These are phyloP conservation scores for Serrognathus titanus DNA, from an alignment of 2,888 invertebrate species.

Conservation along the genomic window DNA sequence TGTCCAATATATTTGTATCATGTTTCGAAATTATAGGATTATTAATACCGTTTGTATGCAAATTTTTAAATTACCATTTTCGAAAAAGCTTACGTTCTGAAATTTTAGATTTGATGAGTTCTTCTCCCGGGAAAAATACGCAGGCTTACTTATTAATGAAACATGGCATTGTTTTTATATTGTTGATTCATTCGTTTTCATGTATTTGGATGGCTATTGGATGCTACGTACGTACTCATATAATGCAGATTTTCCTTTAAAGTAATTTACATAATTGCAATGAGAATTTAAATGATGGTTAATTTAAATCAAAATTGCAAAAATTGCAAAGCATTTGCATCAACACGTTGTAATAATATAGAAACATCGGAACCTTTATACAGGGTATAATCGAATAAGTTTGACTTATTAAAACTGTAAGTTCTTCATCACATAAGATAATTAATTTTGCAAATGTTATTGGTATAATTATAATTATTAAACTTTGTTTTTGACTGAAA, in stretches of 20 bases:
- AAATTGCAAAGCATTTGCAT: too few species aligned
- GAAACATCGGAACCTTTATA: too few species aligned
- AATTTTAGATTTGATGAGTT: constrained; percentile 16
- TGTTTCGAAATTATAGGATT: constrained; percentile 20
- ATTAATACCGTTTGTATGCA: constrained; percentile 18
- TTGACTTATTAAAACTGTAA: too few species aligned
- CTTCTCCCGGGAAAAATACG: constrained; percentile 17
- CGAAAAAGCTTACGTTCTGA: background rate
- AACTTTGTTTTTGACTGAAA: too few species aligned
- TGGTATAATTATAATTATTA: too few species aligned
- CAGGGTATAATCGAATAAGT: too few species aligned
- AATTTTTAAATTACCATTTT: background rate
- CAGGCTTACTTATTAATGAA: constrained; percentile 11
- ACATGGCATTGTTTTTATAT: constrained; percentile 17
- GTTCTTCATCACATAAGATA: too few species aligned
- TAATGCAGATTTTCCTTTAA: background rate
- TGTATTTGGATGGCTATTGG: constrained; percentile 18
- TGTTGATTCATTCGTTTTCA: constrained; percentile 19
- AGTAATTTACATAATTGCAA: too few species aligned
- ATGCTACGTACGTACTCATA: constrained; percentile 11
- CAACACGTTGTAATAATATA: too few species aligned
- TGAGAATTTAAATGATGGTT: too few species aligned
- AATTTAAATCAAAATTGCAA: too few species aligned
- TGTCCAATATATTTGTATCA: constrained; percentile 7
- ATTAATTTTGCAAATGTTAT: too few species aligned